Evolutionary conservation across 1,140 invertebrate species (phyloP), one percentile per base, ranked within the genome.

Genomic region (Nephila pilipes): DNA sequence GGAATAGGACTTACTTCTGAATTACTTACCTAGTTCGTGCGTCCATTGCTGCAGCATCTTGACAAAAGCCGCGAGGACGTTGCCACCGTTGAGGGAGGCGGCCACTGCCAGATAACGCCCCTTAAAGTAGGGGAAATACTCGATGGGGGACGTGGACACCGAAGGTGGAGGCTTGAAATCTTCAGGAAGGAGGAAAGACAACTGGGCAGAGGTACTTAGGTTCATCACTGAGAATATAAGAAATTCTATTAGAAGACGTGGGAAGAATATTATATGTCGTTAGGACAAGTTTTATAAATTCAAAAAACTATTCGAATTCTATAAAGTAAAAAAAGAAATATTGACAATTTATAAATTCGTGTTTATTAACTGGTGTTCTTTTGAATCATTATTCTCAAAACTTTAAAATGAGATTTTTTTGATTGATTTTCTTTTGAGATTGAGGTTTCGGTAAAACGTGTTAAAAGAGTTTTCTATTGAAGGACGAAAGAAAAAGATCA

Each of bases 21-120:
- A 32, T n/a, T 10, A 85, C 93, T 80, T 93, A 95, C 97, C 97
- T 89, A 98, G 96, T 93, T 97, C 97, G 90, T 97, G 95, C 87
- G 97, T 97, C 98, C 98, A 98, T 93, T 97, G 97, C 94, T 97
- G 97, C n/a, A 98, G 94, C 96, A 97, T 97, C 94, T 97, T 97
- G 0, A 98, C 97, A 96, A 98, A 98, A 3, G 97, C 97, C 1
- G 97, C 97, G 20, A 98, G 95, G n/a, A 97, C 97, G 96, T 98
- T 98, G 25, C 98, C 98, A 8, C 98, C 98, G 96, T 98, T 99
- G 25, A 99, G 95, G 22, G 98, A 98, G 38, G 98, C 98, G 29
- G 97, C 98, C 6, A 98, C 97, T 5, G 97, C 97, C 92, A 98
- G 95, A 95, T 97, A 98, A 85, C 96, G 96, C 10, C 96, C 96